phyloP scores from a whole-genome alignment of 2,797 vertebrate species.

The Huso huso region DNA sequence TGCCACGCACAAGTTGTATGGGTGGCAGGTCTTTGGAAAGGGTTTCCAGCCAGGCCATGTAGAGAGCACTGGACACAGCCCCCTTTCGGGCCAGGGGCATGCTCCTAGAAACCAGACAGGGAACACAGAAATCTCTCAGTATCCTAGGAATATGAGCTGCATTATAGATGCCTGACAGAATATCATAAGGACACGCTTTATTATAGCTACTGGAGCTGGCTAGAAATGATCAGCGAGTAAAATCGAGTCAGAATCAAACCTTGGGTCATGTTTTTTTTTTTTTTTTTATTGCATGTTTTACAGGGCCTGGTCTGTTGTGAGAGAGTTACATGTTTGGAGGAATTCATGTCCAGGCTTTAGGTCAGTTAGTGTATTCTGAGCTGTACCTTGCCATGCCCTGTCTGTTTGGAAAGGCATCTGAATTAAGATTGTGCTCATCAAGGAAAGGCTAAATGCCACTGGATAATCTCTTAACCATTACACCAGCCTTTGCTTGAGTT shows the following conservation, averaged over 20 bases:
- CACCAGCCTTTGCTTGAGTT: too few relatives aligned
- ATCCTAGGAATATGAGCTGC: too few relatives aligned
- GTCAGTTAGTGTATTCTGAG: too few relatives aligned
- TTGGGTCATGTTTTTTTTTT: background rate
- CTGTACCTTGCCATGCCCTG: too few relatives aligned
- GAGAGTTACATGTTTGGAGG: too few relatives aligned
- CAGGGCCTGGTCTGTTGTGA: too few relatives aligned
- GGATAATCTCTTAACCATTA: too few relatives aligned
- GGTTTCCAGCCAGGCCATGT: constrained; percentile 91
- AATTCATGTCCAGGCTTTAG: too few relatives aligned
- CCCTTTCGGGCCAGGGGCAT: constrained; percentile 91
- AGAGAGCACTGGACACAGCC: constrained; percentile 82
- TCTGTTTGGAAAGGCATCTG: too few relatives aligned
- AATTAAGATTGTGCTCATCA: too few relatives aligned
- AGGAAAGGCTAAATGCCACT: too few relatives aligned
- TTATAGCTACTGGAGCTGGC: background rate
- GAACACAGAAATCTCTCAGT: background rate
- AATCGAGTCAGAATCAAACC: background rate
- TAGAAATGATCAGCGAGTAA: background rate
- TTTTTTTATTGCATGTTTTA: background rate
- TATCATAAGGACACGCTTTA: background rate
- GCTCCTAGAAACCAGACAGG: constrained; percentile 61
- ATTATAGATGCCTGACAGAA: background rate
- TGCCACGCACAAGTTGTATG: constrained; percentile 84
- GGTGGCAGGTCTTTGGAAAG: constrained; percentile 87